Conservation (phyloP, 2,888 invertebrate genomes). For the Steinernema hermaphroditum region DNA sequence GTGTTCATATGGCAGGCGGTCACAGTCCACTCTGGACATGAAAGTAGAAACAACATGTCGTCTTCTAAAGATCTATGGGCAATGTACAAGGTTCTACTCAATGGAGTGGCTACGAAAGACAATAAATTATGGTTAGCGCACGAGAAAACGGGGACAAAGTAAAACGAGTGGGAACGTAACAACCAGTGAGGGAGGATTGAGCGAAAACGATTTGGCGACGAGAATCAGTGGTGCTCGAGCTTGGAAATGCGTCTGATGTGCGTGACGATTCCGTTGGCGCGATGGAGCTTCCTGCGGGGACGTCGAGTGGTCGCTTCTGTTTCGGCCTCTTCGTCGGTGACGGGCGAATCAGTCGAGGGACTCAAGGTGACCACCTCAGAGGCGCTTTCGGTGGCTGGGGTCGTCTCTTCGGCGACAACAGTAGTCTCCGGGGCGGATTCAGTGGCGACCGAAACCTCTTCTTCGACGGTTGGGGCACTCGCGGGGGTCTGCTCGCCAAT, state of each 20-base stretch:
- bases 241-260: neutral
- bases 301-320: constrained; percentile 16
- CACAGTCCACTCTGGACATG: neutral
- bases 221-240: neutral
- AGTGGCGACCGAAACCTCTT: neutral
- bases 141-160: neutral
- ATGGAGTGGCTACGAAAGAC: neutral
- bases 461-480: neutral
- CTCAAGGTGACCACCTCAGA: neutral
- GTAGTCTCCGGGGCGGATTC: neutral
- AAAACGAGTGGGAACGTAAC: constrained; percentile 4
- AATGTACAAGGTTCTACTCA: constrained; percentile 22
- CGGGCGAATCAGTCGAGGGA: neutral
- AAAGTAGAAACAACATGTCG: neutral
- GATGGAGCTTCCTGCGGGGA: constrained; percentile 4
- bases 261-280: constrained; percentile 14
- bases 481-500: neutral
- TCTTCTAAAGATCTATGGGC: constrained; percentile 8
- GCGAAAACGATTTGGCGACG: neutral
- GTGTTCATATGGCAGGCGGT: constrained; percentile 21
- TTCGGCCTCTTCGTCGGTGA: neutral
- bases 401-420: neutral
- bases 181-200: neutral
- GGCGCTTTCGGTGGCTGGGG: neutral
- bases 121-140: constrained; percentile 4